Evolutionary conservation across 2,113 vertebrate species (phyloP).

Genomic region (Cyprinodon brontotheroides): DNA sequence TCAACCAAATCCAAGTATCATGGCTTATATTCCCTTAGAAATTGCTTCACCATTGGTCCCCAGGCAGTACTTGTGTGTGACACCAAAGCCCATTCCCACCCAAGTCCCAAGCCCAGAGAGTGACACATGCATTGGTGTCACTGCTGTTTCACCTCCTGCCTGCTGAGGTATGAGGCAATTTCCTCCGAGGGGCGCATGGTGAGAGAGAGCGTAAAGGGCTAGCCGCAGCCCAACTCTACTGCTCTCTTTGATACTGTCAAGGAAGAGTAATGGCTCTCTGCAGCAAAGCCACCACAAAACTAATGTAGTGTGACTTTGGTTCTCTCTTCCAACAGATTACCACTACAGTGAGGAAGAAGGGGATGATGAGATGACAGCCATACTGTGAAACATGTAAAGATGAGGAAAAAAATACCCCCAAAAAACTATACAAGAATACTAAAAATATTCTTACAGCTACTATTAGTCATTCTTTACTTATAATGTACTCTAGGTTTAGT

Average conservation of each 20-base stretch:
- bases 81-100: slow-evolving; percentile 78
- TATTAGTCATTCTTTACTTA: slow-evolving; percentile 34
- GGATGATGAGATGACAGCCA: slow-evolving; percentile 54
- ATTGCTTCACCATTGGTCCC: slow-evolving; percentile 67
- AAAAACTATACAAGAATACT: slow-evolving; percentile 17
- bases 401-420: slow-evolving; percentile 10
- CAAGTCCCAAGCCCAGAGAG: slow-evolving; percentile 70
- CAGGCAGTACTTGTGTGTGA: slow-evolving; percentile 75
- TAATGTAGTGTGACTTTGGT: slow-evolving; percentile 79
- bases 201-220: slow-evolving; percentile 56
- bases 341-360: slow-evolving; percentile 56
- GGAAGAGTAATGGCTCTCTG: slow-evolving; percentile 79
- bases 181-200: slow-evolving; percentile 76
- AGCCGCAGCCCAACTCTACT: slow-evolving; percentile 58
- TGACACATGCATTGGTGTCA: slow-evolving; percentile 78
- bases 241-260: slow-evolving; percentile 78
- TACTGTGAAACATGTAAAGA: slow-evolving; percentile 35
- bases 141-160: slow-evolving; percentile 81
- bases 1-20: slow-evolving; percentile 60
- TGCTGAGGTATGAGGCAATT: slow-evolving; percentile 82
- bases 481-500: slow-evolving; percentile 26
- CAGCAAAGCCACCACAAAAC: slow-evolving; percentile 74
- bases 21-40: slow-evolving; percentile 76
- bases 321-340: slow-evolving; percentile 75
- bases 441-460: slow-evolving; percentile 38